Evolutionary conservation across 2,888 invertebrate species (phyloP).

Genomic region (Eristalis tenax): DNA sequence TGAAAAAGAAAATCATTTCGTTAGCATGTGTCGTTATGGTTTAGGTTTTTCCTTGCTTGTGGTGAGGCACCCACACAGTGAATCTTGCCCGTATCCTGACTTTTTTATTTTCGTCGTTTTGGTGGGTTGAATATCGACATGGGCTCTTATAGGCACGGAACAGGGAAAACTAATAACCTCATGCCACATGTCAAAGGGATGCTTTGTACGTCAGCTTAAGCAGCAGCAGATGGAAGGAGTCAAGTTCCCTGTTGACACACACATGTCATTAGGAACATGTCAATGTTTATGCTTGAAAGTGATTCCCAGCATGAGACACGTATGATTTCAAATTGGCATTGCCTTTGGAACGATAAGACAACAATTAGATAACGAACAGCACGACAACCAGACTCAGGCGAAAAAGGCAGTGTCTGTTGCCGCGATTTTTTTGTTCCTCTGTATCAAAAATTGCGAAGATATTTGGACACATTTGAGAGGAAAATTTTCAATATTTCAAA

Average conservation of each 20-base stretch:
- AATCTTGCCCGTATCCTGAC: neutral
- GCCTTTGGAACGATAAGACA: neutral
- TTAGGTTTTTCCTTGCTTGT: neutral
- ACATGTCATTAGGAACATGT: neutral
- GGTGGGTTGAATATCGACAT: neutral
- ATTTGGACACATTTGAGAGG: neutral
- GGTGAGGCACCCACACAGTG: neutral
- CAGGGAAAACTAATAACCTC: neutral
- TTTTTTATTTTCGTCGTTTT: conserved; percentile 29
- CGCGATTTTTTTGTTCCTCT: neutral
- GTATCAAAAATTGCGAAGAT: neutral
- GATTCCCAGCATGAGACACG: neutral
- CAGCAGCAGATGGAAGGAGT: neutral
- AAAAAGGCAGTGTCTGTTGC: neutral
- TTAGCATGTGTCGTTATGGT: conserved; percentile 7
- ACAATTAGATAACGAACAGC: neutral
- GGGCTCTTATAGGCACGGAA: neutral
- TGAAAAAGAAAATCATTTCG: conserved; percentile 32
- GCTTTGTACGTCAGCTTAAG: neutral
- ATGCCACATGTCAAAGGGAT: neutral
- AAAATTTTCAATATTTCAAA: conserved; percentile 4
- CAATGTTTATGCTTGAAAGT: neutral
- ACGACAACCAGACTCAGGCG: neutral
- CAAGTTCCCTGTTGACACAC: neutral
- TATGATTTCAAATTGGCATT: neutral